A percentile compares a stretch with the other conserved stretches of the same genome.
phyloP scores from a whole-genome alignment of 2,888 invertebrate species.

The Saturnia japonica region DNA sequence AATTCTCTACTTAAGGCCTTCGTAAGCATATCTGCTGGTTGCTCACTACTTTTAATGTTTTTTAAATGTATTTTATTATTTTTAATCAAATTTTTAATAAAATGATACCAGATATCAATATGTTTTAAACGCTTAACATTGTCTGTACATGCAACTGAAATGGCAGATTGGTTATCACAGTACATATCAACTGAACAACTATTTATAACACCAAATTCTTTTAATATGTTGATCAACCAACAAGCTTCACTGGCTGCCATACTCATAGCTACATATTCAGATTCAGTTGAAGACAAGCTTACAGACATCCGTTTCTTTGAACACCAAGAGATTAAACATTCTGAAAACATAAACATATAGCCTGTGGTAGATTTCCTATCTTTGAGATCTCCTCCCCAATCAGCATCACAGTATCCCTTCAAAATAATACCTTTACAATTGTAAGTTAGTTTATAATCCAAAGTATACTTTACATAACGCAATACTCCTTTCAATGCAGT shows the following conservation, averaged over 20 bases:
- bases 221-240: too few species aligned
- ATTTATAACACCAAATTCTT: too few species aligned
- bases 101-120: constrained; percentile 24
- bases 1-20: constrained; percentile 13
- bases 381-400: constrained; percentile 32
- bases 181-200: constrained; percentile 23
- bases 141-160: constrained; percentile 25
- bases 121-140: constrained; percentile 25
- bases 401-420: constrained; percentile 32
- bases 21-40: constrained; percentile 28
- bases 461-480: constrained; percentile 28
- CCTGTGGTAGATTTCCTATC: constrained; percentile 36
- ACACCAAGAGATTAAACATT: constrained; percentile 32
- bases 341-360: constrained; percentile 29
- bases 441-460: background rate
- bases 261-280: constrained; percentile 34
- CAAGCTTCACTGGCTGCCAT: constrained; percentile 27
- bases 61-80: constrained; percentile 24
- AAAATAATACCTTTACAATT: constrained; percentile 4
- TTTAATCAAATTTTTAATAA: constrained; percentile 13
- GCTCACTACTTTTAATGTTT: constrained; percentile 27
- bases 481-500: constrained; percentile 29
- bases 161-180: constrained; percentile 30
- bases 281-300: constrained; percentile 35
- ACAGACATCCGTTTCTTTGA: constrained; percentile 35